phyloP scores from a whole-genome alignment of 30 jellyfish, hydroid and myxozoan genomes.

The Aurelia coerulea region DNA sequence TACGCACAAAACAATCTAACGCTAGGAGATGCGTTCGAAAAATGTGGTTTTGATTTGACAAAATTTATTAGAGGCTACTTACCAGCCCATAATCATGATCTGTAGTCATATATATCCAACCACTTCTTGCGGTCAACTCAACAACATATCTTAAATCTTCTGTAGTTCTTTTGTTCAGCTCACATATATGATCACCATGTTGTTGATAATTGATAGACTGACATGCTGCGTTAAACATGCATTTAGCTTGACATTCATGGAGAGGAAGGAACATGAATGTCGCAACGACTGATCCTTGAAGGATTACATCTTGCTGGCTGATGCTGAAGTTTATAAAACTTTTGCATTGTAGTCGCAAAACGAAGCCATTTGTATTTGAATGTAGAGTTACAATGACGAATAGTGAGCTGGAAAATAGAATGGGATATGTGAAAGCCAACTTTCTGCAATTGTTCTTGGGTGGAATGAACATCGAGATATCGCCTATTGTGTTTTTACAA shows the following conservation, averaged over 20 bases:
- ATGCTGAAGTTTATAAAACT: constrained; percentile 35
- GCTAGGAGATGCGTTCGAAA: too few species aligned
- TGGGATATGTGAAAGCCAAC: neutral
- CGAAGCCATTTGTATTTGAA: neutral
- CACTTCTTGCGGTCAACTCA: neutral
- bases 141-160: constrained; percentile 23
- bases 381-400: neutral
- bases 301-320: neutral
- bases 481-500: too few species aligned
- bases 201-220: constrained; percentile 30
- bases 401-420: constrained; percentile 4
- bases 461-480: too few species aligned
- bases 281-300: constrained; percentile 46
- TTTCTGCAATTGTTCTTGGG: too few species aligned
- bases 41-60: too few species aligned
- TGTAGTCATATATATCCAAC: constrained; percentile 51
- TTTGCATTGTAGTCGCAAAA: constrained; percentile 47
- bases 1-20: too few species aligned
- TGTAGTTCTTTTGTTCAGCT: constrained; percentile 37
- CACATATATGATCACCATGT: constrained; percentile 21
- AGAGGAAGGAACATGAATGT: constrained; percentile 4
- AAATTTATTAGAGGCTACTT: neutral
- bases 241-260: constrained; percentile 42
- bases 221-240: constrained; percentile 33
- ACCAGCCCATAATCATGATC: constrained; percentile 23